Evolutionary conservation across 1,140 invertebrate genomes (phyloP).

Genomic region (Papilio polyxenes): DNA sequence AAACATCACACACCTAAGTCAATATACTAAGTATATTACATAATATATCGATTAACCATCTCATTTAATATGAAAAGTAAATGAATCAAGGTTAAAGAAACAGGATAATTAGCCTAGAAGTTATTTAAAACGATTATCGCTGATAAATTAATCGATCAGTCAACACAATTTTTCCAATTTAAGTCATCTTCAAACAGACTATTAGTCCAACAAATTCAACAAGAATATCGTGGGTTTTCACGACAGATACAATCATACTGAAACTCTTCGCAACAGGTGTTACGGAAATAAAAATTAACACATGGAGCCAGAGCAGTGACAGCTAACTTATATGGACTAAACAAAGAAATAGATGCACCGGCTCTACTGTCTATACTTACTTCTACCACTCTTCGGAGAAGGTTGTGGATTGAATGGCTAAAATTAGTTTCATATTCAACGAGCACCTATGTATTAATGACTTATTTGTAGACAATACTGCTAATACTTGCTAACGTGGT

Average conservation of each 20-base stretch:
- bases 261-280: background rate
- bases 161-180: constrained; percentile 39
- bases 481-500: background rate
- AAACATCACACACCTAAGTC: constrained; percentile 9
- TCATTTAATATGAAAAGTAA: constrained; percentile 33
- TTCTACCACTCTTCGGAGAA: too few relatives aligned
- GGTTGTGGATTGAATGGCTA: too few relatives aligned
- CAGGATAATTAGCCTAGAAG: constrained; percentile 24
- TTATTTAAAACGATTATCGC: constrained; percentile 21
- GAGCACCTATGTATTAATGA: background rate
- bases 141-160: constrained; percentile 42
- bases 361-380: background rate
- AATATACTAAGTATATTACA: background rate
- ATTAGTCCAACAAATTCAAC: constrained; percentile 36
- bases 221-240: background rate
- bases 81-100: constrained; percentile 36
- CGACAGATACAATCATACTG: background rate
- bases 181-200: constrained; percentile 46
- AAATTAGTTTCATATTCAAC: background rate
- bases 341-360: background rate
- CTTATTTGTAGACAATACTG: background rate
- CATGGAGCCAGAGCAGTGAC: background rate
- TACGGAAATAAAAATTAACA: background rate
- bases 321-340: background rate
- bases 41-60: constrained; percentile 15